Evolutionary conservation across 2,113 vertebrate genomes (phyloP), one percentile per base, ranked within the genome.

Genomic region (Stigmatopora nigra): DNA sequence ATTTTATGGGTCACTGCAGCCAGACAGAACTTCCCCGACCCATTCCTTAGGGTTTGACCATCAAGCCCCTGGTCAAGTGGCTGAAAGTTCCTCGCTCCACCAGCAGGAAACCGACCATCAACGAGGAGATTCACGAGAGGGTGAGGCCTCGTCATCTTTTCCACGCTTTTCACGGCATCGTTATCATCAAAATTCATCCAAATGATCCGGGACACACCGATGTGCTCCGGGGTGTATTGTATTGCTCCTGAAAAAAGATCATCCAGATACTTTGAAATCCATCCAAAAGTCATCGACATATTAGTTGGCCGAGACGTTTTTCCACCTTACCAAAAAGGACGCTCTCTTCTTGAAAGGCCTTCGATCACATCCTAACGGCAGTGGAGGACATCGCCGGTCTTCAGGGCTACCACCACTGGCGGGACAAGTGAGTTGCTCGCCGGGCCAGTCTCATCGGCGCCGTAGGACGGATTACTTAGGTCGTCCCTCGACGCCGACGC

Each of bases 321-420:
- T 2, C 25, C 25, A 31, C 25, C 25, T 31, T 31, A 31, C 25
- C 25, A 41, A 41, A 8, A 15, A 48, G 14, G 46, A 48, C 5
- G 46, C 14, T 48, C 13, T 48, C 46, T 5, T 2, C 53, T 2
- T 10, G 38, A 1, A 79, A 91, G 96, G 94, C 95, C 57, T 98
- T 98, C 78, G 96, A 98, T 78, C 96, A 98, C 89, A 96, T 96
- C 86, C 88, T 98, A 89, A 92, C 96, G 55, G 96, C 96, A 0
- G 94, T 98, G 81, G 96, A 98, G 83, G 96, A 98, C 89, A 93
- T 98, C 0, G 95, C 96, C 56, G 96, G 96, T 14, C 93, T 97
- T 69, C 94, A 96, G 4, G 96, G 96, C 41, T 98, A 98, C 70
- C 94, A 98, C 82, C 94, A 98, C 90, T 98, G 96, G 96, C 90